These are phyloP conservation scores for Pheosia tremula DNA, from an alignment of 2,888 invertebrate species.

Conservation along the genomic window DNA sequence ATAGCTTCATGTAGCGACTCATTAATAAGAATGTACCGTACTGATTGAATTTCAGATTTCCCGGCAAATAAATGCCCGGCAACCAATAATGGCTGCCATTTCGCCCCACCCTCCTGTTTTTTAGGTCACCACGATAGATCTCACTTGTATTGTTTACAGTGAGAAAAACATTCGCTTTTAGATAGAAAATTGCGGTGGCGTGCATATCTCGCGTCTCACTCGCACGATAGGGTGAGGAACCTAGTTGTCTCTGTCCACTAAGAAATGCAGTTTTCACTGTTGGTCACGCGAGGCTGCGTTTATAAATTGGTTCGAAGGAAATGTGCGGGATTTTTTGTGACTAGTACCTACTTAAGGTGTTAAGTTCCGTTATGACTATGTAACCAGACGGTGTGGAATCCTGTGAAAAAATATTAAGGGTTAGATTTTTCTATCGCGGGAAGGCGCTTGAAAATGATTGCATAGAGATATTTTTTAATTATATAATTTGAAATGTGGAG, in stretches of 20 bases:
- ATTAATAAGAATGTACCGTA: background rate
- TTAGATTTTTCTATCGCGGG: background rate
- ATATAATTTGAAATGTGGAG: background rate
- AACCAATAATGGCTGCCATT: conserved; percentile 18
- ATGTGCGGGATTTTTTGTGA: conserved; percentile 29
- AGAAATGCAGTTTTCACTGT: conserved; percentile 67
- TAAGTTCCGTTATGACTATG: conserved; percentile 24
- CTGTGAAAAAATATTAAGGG: conserved; percentile 12
- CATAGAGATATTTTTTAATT: conserved; percentile 1
- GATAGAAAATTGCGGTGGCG: conserved; percentile 41
- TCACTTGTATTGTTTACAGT: conserved; percentile 36
- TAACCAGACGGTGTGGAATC: conserved; percentile 12
- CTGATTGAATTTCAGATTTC: conserved; percentile 1
- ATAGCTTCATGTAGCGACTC: no score
- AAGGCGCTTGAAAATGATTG: background rate
- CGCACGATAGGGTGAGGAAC: conserved; percentile 13
- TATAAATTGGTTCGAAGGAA: conserved; percentile 44
- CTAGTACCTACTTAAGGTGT: background rate
- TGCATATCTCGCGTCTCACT: conserved; percentile 38
- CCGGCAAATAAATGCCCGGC: conserved; percentile 5
- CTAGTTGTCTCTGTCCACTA: conserved; percentile 41
- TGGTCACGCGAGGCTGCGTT: conserved; percentile 53
- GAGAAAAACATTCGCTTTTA: conserved; percentile 51
- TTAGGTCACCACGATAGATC: conserved; percentile 33
- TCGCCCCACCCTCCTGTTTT: conserved; percentile 16